These are phyloP conservation scores for Listronotus bonariensis DNA, from an alignment of 1,140 invertebrate genomes.

Conservation along the genomic window DNA sequence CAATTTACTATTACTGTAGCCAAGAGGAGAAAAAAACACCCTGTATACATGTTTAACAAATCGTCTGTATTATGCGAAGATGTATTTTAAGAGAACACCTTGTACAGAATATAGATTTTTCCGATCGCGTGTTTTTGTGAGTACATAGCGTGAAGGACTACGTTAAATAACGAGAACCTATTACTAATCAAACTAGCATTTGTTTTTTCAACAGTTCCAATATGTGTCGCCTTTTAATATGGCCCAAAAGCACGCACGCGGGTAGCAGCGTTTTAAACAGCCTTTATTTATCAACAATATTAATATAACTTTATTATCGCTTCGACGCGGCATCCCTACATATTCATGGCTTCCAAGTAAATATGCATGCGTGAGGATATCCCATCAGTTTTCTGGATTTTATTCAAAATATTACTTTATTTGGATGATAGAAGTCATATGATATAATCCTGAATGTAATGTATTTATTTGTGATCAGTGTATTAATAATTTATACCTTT, in stretches of 20 bases:
- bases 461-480: too few relatives aligned
- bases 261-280: slow-evolving; percentile 29
- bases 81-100: neutral
- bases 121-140: slow-evolving; percentile 42
- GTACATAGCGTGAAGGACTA: slow-evolving; percentile 50
- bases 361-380: slow-evolving; percentile 21
- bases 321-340: slow-evolving; percentile 9
- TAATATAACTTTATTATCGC: slow-evolving; percentile 36
- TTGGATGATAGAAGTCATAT: too few relatives aligned
- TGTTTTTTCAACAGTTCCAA: slow-evolving; percentile 51
- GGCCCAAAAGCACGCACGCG: slow-evolving; percentile 45
- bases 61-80: too few relatives aligned
- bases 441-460: too few relatives aligned
- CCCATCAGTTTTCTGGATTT: slow-evolving; percentile 11
- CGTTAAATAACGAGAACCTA: slow-evolving; percentile 51
- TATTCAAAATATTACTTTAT: slow-evolving; percentile 5
- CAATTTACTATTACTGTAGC: too few relatives aligned
- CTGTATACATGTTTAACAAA: too few relatives aligned
- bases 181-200: slow-evolving; percentile 51
- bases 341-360: slow-evolving; percentile 31
- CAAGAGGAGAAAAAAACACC: too few relatives aligned
- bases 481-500: too few relatives aligned
- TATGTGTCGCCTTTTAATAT: slow-evolving; percentile 48
- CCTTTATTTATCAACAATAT: slow-evolving; percentile 30
- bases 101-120: slow-evolving; percentile 31